Base-by-base conservation (phyloP, 1,140 invertebrate genomes). In the Solenopsis fugax region DNA sequence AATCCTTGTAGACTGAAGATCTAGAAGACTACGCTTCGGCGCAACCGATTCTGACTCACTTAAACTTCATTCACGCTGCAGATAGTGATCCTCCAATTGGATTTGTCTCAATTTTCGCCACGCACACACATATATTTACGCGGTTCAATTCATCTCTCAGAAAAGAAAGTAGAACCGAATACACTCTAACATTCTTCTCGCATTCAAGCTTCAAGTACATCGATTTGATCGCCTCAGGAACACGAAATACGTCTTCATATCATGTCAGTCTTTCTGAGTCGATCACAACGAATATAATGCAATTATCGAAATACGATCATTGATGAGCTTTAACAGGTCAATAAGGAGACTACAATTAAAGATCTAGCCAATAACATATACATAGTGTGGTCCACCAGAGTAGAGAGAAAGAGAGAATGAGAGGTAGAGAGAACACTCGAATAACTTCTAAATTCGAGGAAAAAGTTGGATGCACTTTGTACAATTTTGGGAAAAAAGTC, bases 281-380 rank as follows among this genome's bases (percentile, higher is more conserved):
- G 13, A 4, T 73, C 29, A 34, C 34, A 54, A 73, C 10, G 9
- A 52, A 29, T 16, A 54, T 21, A 52, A 52, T 29, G 16, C 13
- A 24, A 21, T 54, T 24, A n/a, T 76, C n/a, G 41, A 76, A 41
- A 29, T 41, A 62, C 21, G 13, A 77, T 77, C 41, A 77, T 62
- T 56, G 21, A 21, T 60, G 54, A 37, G 16, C 37, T 77, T 77
- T 62, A 62, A 45, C 56, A 24, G 18, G 18, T 77, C 75, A 41
- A 77, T 48, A 24, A 16, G 10, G 21, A 76, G 7, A 18, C 13
- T 45, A 54, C 50, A 54, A 54, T 73, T 0, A 10, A 73, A 54
- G 18, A 37, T 56, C 4, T 54, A 73, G 29, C 0, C 16, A 34
- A 54, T 50, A 73, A 73, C 13, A 24, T 21, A 34, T 45, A 64